Evolutionary conservation across 1,140 invertebrate species (phyloP).

Genomic region (Neomicropteryx cornuta): DNA sequence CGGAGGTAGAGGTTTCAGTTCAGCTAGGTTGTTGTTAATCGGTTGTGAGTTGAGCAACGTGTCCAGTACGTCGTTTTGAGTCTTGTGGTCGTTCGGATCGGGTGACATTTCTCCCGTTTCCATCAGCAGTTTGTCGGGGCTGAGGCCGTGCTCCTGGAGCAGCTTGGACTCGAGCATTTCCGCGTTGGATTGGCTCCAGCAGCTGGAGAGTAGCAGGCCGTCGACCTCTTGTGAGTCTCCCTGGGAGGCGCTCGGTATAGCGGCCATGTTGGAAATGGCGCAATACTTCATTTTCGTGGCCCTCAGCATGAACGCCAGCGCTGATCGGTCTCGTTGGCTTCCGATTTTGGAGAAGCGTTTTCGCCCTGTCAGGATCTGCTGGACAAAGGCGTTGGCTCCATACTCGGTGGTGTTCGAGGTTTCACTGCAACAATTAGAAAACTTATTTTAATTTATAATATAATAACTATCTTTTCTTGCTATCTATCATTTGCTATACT

Average conservation of each 20-base stretch:
- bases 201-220: neutral
- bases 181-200: constrained; percentile 2
- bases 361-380: too few relatives aligned
- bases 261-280: constrained; percentile 24
- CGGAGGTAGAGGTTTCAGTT: constrained; percentile 76
- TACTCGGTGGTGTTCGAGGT: too few relatives aligned
- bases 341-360: too few relatives aligned
- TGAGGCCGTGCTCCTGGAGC: neutral
- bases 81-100: constrained; percentile 26
- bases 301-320: too few relatives aligned
- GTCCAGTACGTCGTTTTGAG: constrained; percentile 48
- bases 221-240: neutral
- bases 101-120: neutral
- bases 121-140: neutral
- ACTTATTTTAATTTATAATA: too few relatives aligned
- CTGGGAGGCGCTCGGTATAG: constrained; percentile 7
- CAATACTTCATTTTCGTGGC: constrained; percentile 37
- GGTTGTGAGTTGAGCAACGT: constrained; percentile 49
- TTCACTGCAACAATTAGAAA: too few relatives aligned
- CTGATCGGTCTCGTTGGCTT: too few relatives aligned
- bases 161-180: neutral
- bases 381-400: too few relatives aligned
- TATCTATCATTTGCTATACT: too few relatives aligned
- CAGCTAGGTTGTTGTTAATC: constrained; percentile 52
- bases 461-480: too few relatives aligned